Conservation (phyloP, 2,888 invertebrate genomes). For the Patella caerulea region DNA sequence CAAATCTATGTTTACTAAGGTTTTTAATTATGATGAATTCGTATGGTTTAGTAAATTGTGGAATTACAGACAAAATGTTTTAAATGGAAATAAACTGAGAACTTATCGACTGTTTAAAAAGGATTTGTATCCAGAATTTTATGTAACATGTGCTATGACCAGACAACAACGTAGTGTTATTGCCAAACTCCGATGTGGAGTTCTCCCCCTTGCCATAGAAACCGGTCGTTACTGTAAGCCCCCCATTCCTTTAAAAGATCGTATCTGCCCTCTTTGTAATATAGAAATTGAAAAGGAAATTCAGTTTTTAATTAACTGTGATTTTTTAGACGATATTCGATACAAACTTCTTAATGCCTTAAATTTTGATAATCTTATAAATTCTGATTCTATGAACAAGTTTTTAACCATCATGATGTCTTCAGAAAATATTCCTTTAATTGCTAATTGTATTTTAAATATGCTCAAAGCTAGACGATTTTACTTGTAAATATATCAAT, state of each 20-base stretch:
- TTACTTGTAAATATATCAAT: not conserved
- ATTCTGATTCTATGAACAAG: not conserved
- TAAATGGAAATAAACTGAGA: constrained; percentile 2
- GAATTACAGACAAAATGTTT: not conserved
- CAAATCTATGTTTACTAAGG: too few relatives aligned
- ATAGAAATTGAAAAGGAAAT: not conserved
- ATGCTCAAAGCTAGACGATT: not conserved
- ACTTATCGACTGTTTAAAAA: not conserved
- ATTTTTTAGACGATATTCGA: not conserved
- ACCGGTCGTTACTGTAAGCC: not conserved
- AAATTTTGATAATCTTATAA: not conserved
- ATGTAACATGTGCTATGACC: not conserved
- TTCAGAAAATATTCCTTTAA: not conserved
- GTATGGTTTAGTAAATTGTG: not conserved
- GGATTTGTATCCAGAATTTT: not conserved
- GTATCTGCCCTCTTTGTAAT: not conserved
- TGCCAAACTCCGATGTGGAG: constrained; percentile 3
- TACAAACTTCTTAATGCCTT: constrained; percentile 4
- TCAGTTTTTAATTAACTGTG: not conserved
- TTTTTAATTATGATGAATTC: too few relatives aligned
- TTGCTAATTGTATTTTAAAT: constrained; percentile 7
- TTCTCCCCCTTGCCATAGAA: constrained; percentile 4
- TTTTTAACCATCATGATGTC: constrained; percentile 7
- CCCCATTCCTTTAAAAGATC: not conserved
- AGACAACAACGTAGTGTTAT: not conserved